Evolutionary conservation across 2,888 invertebrate genomes (phyloP).

Genomic region (Dastarcus helophoroides): DNA sequence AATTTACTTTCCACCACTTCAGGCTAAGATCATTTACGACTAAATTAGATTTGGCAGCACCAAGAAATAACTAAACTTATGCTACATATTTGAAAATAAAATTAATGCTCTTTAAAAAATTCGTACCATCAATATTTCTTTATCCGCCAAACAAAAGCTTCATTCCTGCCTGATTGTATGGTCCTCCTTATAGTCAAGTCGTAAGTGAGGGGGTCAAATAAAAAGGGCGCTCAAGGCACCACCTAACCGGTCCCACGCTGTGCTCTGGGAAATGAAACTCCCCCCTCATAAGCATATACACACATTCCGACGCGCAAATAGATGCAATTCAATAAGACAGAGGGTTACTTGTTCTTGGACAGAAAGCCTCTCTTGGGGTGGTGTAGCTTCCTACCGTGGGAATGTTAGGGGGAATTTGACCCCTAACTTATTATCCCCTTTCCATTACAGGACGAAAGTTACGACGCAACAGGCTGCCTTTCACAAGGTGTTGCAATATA

Average conservation of each 20-base stretch:
- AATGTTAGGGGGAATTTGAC: not conserved
- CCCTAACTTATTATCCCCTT: not conserved
- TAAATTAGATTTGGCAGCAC: too few relatives aligned
- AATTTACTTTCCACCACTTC: too few relatives aligned
- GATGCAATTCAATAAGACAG: not conserved
- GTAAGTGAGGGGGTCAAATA: constrained; percentile 8
- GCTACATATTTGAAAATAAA: too few relatives aligned
- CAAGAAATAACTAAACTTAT: too few relatives aligned
- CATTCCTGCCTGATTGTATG: too few relatives aligned
- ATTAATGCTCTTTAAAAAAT: too few relatives aligned
- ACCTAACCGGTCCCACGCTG: constrained; percentile 12
- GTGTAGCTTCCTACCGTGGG: constrained; percentile 1
- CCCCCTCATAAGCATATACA: too few relatives aligned
- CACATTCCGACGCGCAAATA: constrained; percentile 1
- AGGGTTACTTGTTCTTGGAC: not conserved
- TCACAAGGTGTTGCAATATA: constrained; percentile 10
- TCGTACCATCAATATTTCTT: too few relatives aligned
- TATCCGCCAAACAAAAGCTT: too few relatives aligned
- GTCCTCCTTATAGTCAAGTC: too few relatives aligned
- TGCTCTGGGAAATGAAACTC: constrained; percentile 8
- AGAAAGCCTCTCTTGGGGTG: not conserved
- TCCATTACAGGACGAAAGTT: not conserved
- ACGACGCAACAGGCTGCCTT: constrained; percentile 9
- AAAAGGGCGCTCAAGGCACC: constrained; percentile 10
- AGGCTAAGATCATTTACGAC: too few relatives aligned